Percentiles rank a stretch among this genome's conserved stretches.
These are phyloP conservation scores for Pomacea maculata DNA, from an alignment of 1,140 invertebrate genomes.

Conservation along the genomic window DNA sequence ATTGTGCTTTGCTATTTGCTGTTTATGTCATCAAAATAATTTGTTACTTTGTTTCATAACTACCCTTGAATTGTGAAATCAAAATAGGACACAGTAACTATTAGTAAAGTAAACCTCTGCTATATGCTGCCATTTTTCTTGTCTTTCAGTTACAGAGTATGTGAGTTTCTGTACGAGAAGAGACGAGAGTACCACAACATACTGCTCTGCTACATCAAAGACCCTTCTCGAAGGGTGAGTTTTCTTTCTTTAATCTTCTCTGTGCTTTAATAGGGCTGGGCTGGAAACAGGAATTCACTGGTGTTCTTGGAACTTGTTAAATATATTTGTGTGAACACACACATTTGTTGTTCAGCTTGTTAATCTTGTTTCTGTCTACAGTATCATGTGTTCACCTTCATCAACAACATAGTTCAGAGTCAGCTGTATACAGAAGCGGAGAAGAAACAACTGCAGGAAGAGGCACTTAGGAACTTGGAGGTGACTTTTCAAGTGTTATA, in stretches of 20 bases:
- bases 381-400: conserved; percentile 64
- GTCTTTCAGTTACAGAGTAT: conserved; percentile 71
- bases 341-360: too few relatives aligned
- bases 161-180: conserved; percentile 72
- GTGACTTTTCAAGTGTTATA: conserved; percentile 28
- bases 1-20: too few relatives aligned
- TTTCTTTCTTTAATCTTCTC: not conserved
- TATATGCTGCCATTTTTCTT: not conserved
- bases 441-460: conserved; percentile 51
- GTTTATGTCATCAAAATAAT: too few relatives aligned
- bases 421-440: conserved; percentile 49
- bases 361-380: conserved; percentile 39
- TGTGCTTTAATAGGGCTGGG: too few relatives aligned
- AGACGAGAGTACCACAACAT: conserved; percentile 70
- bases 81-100: too few relatives aligned
- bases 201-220: conserved; percentile 71
- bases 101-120: too few relatives aligned
- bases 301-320: not conserved
- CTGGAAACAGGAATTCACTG: not conserved
- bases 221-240: conserved; percentile 67
- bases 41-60: too few relatives aligned
- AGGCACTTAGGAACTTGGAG: conserved; percentile 55
- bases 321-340: too few relatives aligned
- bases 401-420: conserved; percentile 61
- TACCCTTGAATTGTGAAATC: too few relatives aligned